Conservation (phyloP, 2,888 invertebrate genomes). For the Amitus sp. region DNA sequence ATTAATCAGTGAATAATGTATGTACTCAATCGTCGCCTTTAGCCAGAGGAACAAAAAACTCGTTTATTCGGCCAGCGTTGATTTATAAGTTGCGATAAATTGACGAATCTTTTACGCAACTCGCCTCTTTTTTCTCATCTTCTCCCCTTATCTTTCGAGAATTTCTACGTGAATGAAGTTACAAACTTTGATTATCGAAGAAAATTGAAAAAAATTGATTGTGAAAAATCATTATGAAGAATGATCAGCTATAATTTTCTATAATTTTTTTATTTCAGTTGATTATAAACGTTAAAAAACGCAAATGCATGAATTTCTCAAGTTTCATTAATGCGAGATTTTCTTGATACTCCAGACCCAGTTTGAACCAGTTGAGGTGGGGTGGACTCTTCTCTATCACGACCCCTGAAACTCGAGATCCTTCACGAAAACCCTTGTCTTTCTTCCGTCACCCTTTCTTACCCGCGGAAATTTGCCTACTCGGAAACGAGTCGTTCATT, state of each 20-base stretch:
- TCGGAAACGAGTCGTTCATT: no score
- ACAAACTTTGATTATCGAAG: no score
- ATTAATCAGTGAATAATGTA: constrained; percentile 26
- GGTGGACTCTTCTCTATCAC: neutral
- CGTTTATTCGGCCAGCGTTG: constrained; percentile 14
- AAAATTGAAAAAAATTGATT: no score
- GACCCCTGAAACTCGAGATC: neutral
- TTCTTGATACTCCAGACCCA: neutral
- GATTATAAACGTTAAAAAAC: no score
- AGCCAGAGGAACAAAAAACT: constrained; percentile 22
- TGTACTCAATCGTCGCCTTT: constrained; percentile 27
- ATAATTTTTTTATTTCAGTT: no score
- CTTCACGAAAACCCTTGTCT: neutral
- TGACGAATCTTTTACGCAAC: neutral
- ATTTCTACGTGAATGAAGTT: no score
- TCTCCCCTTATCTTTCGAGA: neutral
- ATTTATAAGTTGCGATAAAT: neutral
- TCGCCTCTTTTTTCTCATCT: neutral
- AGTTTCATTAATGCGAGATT: neutral
- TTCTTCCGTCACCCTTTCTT: neutral
- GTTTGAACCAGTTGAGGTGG: neutral
- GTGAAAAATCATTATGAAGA: no score
- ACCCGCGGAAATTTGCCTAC: neutral
- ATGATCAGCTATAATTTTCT: no score
- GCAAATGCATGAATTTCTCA: no score